Percentiles rank a stretch among this genome's conserved stretches.
Conservation (phyloP, 2,113 vertebrate species). For the Butastur rufipennis region DNA sequence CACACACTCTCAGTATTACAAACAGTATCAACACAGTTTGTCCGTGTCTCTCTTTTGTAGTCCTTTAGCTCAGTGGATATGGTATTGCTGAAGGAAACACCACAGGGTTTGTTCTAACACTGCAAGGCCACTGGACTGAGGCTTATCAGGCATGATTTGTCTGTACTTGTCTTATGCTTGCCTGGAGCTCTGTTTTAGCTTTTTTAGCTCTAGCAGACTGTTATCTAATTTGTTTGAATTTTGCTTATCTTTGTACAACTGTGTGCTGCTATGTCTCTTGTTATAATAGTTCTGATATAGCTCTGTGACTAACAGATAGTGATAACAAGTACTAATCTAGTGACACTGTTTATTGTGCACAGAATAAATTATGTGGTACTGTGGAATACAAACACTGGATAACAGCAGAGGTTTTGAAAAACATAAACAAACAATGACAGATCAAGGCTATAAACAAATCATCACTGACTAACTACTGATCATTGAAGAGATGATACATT, state of each 20-base stretch:
- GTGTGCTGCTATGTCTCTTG: background rate
- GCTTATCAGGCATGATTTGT: background rate
- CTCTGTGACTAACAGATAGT: background rate
- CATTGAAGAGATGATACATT: background rate
- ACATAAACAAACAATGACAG: background rate
- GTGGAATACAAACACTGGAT: background rate
- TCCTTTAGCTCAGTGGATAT: background rate
- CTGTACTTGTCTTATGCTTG: background rate
- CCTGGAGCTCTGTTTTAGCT: background rate
- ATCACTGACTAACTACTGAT: background rate
- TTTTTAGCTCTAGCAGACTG: background rate
- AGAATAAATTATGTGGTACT: background rate
- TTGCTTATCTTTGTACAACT: background rate
- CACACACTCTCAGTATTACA: background rate
- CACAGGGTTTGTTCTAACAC: background rate
- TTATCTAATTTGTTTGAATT: background rate
- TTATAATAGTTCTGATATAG: background rate
- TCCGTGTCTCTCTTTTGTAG: background rate
- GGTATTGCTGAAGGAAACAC: background rate
- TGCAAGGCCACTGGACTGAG: background rate
- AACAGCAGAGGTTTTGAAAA: background rate
- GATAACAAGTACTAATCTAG: background rate
- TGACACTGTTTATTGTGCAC: background rate
- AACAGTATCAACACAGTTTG: background rate
- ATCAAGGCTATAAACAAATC: background rate